A percentile compares a stretch with the other conserved stretches of the same genome.
Conservation (phyloP, 1,140 invertebrate genomes). For the Trinorchestia longiramus region DNA sequence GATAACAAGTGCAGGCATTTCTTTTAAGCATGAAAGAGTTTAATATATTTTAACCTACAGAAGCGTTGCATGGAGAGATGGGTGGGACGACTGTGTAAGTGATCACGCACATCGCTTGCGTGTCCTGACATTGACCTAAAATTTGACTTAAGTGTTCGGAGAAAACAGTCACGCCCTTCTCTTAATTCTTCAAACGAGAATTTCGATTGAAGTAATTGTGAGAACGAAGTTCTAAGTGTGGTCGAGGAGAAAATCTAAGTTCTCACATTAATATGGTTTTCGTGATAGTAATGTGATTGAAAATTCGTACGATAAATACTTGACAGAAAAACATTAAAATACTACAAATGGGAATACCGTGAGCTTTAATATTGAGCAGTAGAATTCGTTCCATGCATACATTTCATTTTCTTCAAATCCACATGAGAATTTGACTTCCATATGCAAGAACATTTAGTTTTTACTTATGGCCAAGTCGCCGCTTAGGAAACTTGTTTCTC, state of each 20-base stretch:
- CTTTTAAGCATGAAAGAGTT: neutral
- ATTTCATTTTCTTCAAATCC: too few species aligned
- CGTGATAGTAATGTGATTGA: too few species aligned
- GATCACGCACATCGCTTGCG: neutral
- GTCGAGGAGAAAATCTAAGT: neutral
- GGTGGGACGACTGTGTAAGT: neutral
- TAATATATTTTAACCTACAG: neutral
- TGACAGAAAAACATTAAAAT: too few species aligned
- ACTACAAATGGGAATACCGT: too few species aligned
- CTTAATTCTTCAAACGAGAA: neutral
- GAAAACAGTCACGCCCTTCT: neutral
- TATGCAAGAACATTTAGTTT: too few species aligned
- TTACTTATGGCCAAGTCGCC: too few species aligned
- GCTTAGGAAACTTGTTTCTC: too few species aligned
- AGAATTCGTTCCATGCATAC: too few species aligned
- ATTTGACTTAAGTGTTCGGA: neutral
- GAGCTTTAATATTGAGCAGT: too few species aligned
- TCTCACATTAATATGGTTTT: too few species aligned
- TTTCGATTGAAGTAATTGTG: neutral
- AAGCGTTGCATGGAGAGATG: neutral
- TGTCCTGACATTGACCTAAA: neutral
- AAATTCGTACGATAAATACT: too few species aligned
- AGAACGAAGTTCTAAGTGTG: neutral
- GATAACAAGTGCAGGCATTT: neutral
- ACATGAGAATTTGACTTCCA: too few species aligned